Base-by-base conservation (phyloP, 2,888 invertebrate species). In the Trissolcus brochymenae region DNA sequence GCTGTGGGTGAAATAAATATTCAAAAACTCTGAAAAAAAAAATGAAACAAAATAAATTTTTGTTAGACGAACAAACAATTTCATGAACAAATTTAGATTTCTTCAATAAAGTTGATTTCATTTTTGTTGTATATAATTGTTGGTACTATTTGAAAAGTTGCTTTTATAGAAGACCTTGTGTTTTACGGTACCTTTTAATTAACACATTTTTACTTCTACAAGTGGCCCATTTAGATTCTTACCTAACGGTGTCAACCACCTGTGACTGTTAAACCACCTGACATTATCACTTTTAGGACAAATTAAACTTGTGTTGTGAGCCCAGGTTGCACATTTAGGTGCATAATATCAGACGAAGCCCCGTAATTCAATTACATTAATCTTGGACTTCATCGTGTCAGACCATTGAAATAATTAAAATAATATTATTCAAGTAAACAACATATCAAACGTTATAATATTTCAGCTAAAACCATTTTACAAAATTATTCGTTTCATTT, bases 221-320 rank as follows among this genome's bases (percentile, higher is more conserved):
- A 46, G 14, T 46, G 46, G 6, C 46, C 16, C 14, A 46, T 16
- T 46, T 46, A 16, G 6, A 46, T 16, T 46, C 4, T 46, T 46
- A 16, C 46, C 16, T 46, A 46, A 46, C 1, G 7, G 46, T 16
- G 16, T 16, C 46, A 46, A 71, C 71, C 67, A 67, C 60, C 68
- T 68, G 68, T 66, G 66, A 59, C 46, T 46, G 7, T 4, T 46
- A 16, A 16, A 46, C 46, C 56, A 62, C 56, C 41, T 21, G 50
- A 70, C 70, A 55, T 56, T 70, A 70, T 61, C 70, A 70, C 68
- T 60, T 68, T 68, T 68, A 53, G 60, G 54, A 68, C 60, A 54
- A 68, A 54, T 68, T 60, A 60, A 29, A 54, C 46, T 16, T 53
- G 14, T 21, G 11, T 21, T 51, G 35, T 21, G 51, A 17, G 17